Evolutionary conservation across 1,140 invertebrate genomes (phyloP), one percentile per base, ranked within the genome.

Genomic region (Zaprionus ghesquierei): DNA sequence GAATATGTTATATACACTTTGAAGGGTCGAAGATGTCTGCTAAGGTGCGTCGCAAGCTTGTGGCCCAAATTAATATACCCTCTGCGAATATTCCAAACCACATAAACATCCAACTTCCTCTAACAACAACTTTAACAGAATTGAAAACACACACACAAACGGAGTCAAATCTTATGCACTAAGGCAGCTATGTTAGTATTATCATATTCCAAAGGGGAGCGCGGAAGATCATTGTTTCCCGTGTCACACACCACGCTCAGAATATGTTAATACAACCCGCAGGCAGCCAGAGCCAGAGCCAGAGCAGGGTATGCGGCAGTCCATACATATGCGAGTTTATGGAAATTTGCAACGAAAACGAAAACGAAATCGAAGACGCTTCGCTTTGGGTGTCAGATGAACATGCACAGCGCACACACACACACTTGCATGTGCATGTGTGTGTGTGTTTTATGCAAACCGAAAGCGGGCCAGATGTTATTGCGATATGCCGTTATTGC

Each of bases 391-490:
- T 66, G 29, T 6, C 23, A 50, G 38, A 27, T 38, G 8, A 25
- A 18, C 31, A n/a, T n/a, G n/a, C n/a, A n/a, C n/a, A n/a, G n/a
- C 46, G 35, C 31, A 29, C 22, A 51, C 27, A 29, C n/a, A 59
- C 27, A 13, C 31, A 35, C 2, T 27, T 22, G 13, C 22, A 44
- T 54, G 18, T 25, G 18, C 31, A 3, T 35, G 33, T 38, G 10
- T 13, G 15, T 54, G 51, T 51, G 5, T 49, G 5, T 49, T n/a
- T 5, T 51, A 27, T 50, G 59, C 18, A 60, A 51, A 69, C 13
- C 23, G 31, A 31, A 73, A 73, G 18, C 53, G 50, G 72, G 60
- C 59, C 72, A 75, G 68, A 70, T 69, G 72, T 75, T 69, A 51
- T 51, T 51, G 23, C 23, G 13, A 35, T 53, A 63, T 69, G 38